A percentile compares a stretch with the other conserved stretches of the same genome.
Evolutionary conservation across 2,888 invertebrate species (phyloP).

Genomic region (Drosophila trichaetosa): DNA sequence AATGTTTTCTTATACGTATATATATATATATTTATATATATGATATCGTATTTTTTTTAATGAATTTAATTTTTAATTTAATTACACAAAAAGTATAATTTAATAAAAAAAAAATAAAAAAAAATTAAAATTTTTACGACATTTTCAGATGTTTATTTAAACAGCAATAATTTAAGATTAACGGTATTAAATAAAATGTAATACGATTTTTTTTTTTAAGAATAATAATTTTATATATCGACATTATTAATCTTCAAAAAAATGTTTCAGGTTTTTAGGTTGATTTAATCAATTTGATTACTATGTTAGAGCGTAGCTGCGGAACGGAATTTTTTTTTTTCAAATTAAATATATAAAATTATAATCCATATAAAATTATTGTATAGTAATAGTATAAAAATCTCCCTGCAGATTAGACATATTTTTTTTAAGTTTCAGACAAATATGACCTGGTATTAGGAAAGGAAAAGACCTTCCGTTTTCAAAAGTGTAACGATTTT

Average conservation of each 20-base stretch:
- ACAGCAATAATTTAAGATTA: not conserved
- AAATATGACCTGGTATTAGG: not conserved
- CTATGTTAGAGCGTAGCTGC: no score
- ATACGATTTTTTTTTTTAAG: no score
- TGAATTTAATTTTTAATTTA: not conserved
- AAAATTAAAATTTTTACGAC: not conserved
- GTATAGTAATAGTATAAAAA: not conserved
- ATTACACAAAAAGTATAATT: not conserved
- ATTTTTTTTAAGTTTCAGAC: not conserved
- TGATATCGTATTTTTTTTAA: not conserved
- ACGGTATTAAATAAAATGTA: accelerated
- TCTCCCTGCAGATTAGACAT: not conserved
- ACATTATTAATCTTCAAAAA: no score
- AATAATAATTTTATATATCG: no score
- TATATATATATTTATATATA: not conserved
- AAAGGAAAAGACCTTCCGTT: no score
- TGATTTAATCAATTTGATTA: not conserved
- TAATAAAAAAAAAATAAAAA: not conserved
- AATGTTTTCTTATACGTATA: not conserved
- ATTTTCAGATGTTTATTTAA: not conserved
- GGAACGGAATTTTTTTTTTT: not conserved
- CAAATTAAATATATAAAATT: not conserved
- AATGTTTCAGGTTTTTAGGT: not conserved
- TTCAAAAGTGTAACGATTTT: not conserved
- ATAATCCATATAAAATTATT: not conserved